Evolutionary conservation across 2,888 invertebrate genomes (phyloP), one percentile per base, ranked within the genome.

Genomic region (Onthophagus sagittarius): DNA sequence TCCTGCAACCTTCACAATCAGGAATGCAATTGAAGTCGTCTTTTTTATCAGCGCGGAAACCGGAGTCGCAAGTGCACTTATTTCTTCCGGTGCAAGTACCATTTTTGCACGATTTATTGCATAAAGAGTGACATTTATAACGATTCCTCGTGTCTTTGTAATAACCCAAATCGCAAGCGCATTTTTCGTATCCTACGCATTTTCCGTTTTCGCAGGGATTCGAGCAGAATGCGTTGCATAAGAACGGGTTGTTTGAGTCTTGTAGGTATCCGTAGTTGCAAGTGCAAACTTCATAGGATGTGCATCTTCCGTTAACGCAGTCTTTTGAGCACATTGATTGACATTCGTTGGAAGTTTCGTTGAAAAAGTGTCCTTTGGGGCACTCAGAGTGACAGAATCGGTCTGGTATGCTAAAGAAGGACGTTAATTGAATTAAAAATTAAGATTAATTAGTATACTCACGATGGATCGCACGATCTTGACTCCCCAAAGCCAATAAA

Each of bases 201-300:
- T 33, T 23, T 11, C 75, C 75, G 15, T 75, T 71, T 15, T 13
- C 14, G 69, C 75, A 75, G 7, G 69, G 62, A 62, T 63, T 32
- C 9, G 73, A 31, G 15, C 73, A 73, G 9, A 39, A 9, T 9
- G 73, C 63, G n/a, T 73, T 15, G 31, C 73, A 76, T 33, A 31
- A 33, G 39, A 72, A 63, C 14, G 62, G 76, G 33, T 75, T 62
- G 0, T n/a, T 62, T 0, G 72, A 31, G 65, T 76, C 75, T 53
- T 71, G 14, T 4, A 14, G 14, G 23, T 31, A 79, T n/a, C 79
- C 79, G 13, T 13, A 23, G 5, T 75, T 74, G 64, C 78, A 81
- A 62, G 80, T 80, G 75, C 88, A 88, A 0, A 81, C 80, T 74
- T 86, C 75, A 63, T 75, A 77, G n/a, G 73, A 75, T 14, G 75